Evolutionary conservation across 1,140 invertebrate genomes (phyloP).

Genomic region (Cheumatopsyche charites): DNA sequence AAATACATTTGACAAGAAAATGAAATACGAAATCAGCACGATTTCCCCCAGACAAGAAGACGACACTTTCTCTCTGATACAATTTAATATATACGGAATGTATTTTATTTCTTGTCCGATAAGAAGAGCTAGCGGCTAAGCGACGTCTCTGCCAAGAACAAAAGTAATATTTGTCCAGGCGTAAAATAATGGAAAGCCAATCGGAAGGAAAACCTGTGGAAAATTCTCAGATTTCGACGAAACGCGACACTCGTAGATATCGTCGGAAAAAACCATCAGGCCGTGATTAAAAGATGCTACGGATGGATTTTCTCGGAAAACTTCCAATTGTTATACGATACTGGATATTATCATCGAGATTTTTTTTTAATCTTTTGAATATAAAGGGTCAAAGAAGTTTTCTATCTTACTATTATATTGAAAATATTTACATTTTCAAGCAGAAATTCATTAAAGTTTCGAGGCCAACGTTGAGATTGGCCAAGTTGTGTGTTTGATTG

Average conservation of each 20-base stretch:
- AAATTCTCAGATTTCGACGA: not conserved
- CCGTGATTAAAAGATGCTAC: slow-evolving; percentile 1
- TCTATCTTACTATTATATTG: too few relatives aligned
- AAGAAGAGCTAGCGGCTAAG: not conserved
- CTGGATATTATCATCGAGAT: too few relatives aligned
- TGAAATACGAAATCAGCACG: not conserved
- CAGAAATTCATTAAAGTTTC: too few relatives aligned
- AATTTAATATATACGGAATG: slow-evolving; percentile 1
- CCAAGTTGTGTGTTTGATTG: too few relatives aligned
- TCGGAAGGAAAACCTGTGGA: slow-evolving; percentile 36
- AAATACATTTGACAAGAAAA: too few relatives aligned
- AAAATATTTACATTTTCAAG: too few relatives aligned
- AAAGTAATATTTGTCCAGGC: slow-evolving; percentile 21
- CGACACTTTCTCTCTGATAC: not conserved
- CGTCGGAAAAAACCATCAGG: too few relatives aligned
- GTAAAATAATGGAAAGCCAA: slow-evolving; percentile 39
- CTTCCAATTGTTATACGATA: not conserved
- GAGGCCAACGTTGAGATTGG: too few relatives aligned
- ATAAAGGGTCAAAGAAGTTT: too few relatives aligned
- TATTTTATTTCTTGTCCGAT: not conserved
- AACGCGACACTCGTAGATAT: not conserved
- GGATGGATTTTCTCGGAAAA: not conserved
- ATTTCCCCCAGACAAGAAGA: slow-evolving; percentile 1
- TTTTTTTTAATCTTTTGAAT: too few relatives aligned
- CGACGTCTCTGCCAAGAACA: not conserved